phyloP scores from a whole-genome alignment of 2,888 invertebrate genomes.

The Pollenia labialis region DNA sequence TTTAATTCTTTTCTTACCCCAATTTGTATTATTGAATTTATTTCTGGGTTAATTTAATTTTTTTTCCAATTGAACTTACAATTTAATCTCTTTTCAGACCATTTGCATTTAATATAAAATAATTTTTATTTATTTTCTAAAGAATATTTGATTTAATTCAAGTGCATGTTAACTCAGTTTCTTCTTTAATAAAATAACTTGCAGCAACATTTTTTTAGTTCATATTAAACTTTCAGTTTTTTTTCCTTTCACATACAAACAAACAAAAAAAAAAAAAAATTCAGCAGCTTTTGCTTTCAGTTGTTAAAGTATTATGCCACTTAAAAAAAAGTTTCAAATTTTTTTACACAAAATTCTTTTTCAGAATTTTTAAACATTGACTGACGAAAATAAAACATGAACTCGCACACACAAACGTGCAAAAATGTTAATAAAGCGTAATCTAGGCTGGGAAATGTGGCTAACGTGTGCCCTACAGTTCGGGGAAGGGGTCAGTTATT shows the following conservation, averaged over 20 bases:
- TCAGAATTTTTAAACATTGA: background rate
- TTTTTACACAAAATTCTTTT: background rate
- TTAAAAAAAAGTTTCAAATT: conserved; percentile 15
- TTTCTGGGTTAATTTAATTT: conserved; percentile 11
- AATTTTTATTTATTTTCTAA: background rate
- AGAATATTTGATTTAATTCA: background rate
- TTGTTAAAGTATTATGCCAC: conserved; percentile 1
- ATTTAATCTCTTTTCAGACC: conserved; percentile 23
- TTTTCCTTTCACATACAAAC: background rate
- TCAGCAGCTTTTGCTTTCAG: conserved; percentile 42
- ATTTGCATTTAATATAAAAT: conserved; percentile 40
- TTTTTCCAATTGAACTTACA: background rate
- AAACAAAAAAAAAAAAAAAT: background rate
- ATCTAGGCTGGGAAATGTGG: conserved; percentile 3
- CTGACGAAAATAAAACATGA: background rate
- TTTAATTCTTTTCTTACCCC: background rate
- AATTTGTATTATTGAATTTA: conserved; percentile 12
- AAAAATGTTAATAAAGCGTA: conserved; percentile 32
- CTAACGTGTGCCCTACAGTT: conserved; percentile 2
- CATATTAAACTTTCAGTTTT: conserved; percentile 10
- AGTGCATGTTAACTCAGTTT: conserved; percentile 12
- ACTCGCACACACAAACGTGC: background rate
- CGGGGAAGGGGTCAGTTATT: background rate
- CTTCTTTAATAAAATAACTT: conserved; percentile 9
- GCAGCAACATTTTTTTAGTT: background rate